A percentile compares a stretch with the other conserved stretches of the same genome.
Conservation (phyloP, 1,140 invertebrate species). For the Heliconius himera region DNA sequence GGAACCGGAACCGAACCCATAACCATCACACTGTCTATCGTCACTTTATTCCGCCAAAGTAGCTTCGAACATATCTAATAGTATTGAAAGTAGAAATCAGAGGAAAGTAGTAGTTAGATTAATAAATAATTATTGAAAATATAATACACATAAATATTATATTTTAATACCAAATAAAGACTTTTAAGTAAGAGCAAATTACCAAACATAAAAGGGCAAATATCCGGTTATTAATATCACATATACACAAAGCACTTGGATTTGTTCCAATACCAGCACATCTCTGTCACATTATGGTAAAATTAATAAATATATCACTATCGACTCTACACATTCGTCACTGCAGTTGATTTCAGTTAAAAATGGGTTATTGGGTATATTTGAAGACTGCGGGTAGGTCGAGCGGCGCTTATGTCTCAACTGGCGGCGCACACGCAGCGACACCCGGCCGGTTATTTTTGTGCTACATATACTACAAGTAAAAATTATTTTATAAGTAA, state of each 20-base stretch:
- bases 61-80: no score
- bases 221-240: slow-evolving; percentile 9
- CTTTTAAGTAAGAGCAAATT: slow-evolving; percentile 10
- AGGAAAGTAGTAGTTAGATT: no score
- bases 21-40: no score
- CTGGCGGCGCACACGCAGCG: slow-evolving; percentile 70
- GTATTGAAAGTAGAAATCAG: no score
- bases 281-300: slow-evolving; percentile 35
- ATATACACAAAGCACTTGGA: slow-evolving; percentile 29
- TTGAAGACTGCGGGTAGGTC: slow-evolving; percentile 53
- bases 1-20: no score
- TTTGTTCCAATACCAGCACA: slow-evolving; percentile 32
- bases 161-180: not conserved
- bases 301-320: slow-evolving; percentile 32
- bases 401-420: slow-evolving; percentile 55
- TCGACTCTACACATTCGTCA: slow-evolving; percentile 24
- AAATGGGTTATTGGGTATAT: slow-evolving; percentile 35
- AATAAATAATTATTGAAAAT: no score
- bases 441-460: slow-evolving; percentile 76
- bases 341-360: slow-evolving; percentile 20
- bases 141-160: not conserved
- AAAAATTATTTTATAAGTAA: slow-evolving; percentile 76
- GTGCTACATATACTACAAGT: slow-evolving; percentile 72
- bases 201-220: slow-evolving; percentile 27
- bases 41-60: no score